Base-by-base conservation (phyloP, 2,888 invertebrate species). In the Ommatoiulus sabulosus region DNA sequence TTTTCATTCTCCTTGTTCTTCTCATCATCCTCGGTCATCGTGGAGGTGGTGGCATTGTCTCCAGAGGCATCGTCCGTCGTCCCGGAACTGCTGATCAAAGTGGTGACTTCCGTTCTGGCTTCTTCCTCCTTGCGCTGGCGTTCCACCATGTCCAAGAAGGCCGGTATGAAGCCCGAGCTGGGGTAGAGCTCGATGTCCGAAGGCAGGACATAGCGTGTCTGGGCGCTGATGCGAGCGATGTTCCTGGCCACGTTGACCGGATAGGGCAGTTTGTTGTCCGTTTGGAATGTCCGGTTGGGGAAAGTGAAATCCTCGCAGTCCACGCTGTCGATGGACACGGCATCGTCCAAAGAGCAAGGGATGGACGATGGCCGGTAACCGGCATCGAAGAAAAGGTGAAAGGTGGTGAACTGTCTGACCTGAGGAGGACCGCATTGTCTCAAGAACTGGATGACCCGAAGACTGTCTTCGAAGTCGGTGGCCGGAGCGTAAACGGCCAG, bases 131-230 rank as follows among this genome's bases (percentile, higher is more conserved):
- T 20, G 35, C 35, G 20, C 24, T 15, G 20, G 8, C 86, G 20
- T 1, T 8, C 86, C 90, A 97, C 95, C 97, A 97, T 96, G 91
- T 96, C 95, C 90, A 97, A 94, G 93, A 98, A 97, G 92, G 95
- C 95, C 44, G 95, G 94, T 88, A 96, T 96, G 91, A 97, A 93
- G 91, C 96, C 95, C 8, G 96, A 96, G 93, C 96, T 97, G 86
- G 97, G 97, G 93, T 97, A 97, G 89, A 98, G 94, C 92, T 98
- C 97, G 91, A 97, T 97, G 92, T 98, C 97, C 88, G 97, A 97
- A 44, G 97, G 95, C 89, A 97, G 94, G 80, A 97, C 94, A 92
- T 95, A 97, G 92, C 96, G 95, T 0, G 97, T 97, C 85, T 95
- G 94, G 0, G 97, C 96, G 48, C 95, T 94, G 91, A 97, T 96